Conservation (phyloP, 2,113 vertebrate species). For the Centropristis striata region DNA sequence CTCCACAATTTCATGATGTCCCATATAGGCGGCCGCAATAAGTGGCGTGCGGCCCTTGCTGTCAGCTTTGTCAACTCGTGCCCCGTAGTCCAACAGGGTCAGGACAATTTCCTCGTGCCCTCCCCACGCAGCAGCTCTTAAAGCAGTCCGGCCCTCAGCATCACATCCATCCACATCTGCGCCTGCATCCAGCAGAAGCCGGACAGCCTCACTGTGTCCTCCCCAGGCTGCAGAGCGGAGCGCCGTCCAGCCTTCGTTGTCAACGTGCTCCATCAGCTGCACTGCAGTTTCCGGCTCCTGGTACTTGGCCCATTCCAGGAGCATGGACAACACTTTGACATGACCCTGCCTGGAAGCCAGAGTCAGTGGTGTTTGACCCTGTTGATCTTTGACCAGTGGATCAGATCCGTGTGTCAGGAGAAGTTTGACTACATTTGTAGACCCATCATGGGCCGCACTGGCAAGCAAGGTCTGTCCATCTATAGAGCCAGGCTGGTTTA, state of each 20-base stretch:
- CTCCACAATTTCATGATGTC: slow-evolving; percentile 83
- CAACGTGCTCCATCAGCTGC: slow-evolving; percentile 82
- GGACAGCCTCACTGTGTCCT: slow-evolving; percentile 82
- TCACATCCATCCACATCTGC: slow-evolving; percentile 86
- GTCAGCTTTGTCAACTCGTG: slow-evolving; percentile 81
- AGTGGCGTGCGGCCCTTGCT: slow-evolving; percentile 85
- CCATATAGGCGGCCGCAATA: slow-evolving; percentile 89
- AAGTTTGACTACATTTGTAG: slow-evolving; percentile 72
- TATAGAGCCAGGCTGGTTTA: slow-evolving; percentile 72
- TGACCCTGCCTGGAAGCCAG: slow-evolving; percentile 84
- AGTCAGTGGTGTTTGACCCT: slow-evolving; percentile 85
- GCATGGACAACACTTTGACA: slow-evolving; percentile 72
- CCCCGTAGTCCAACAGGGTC: slow-evolving; percentile 80
- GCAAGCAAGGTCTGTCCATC: slow-evolving; percentile 82
- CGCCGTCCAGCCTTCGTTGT: slow-evolving; percentile 87
- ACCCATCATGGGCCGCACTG: slow-evolving; percentile 79
- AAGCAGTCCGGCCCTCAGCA: slow-evolving; percentile 83
- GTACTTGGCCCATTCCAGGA: slow-evolving; percentile 80
- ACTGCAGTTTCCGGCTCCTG: slow-evolving; percentile 40
- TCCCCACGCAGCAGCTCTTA: slow-evolving; percentile 88
- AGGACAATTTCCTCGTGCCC: slow-evolving; percentile 86
- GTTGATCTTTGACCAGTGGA: slow-evolving; percentile 80
- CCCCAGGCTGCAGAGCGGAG: slow-evolving; percentile 88
- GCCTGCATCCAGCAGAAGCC: slow-evolving; percentile 81
- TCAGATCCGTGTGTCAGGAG: slow-evolving; percentile 81